These are phyloP conservation scores for Ariolimax columbianus DNA, from an alignment of 2,888 invertebrate species.

Conservation along the genomic window DNA sequence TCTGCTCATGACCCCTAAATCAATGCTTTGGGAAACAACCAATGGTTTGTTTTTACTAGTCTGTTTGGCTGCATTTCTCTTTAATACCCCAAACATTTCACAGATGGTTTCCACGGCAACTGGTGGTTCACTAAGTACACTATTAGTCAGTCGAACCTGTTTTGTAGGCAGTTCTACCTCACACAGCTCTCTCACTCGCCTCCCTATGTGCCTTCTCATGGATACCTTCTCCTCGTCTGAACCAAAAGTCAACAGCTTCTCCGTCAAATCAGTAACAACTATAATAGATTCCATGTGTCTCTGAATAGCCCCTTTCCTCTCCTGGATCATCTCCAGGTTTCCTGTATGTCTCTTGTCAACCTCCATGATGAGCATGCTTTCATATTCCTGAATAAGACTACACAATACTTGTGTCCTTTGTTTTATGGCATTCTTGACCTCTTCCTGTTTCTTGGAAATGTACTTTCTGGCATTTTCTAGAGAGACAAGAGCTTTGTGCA, in stretches of 20 bases:
- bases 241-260: constrained; percentile 69
- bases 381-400: constrained; percentile 67
- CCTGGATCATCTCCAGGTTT: constrained; percentile 57
- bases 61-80: background rate
- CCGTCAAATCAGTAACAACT: constrained; percentile 69
- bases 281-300: constrained; percentile 67
- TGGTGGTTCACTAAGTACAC: constrained; percentile 62
- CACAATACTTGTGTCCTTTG: constrained; percentile 64
- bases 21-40: constrained; percentile 44
- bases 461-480: constrained; percentile 60
- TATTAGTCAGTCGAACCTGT: constrained; percentile 44
- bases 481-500: constrained; percentile 52
- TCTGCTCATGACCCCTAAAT: constrained; percentile 56
- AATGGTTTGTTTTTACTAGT: background rate
- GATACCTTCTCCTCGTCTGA: constrained; percentile 72
- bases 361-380: constrained; percentile 65
- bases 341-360: constrained; percentile 63
- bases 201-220: constrained; percentile 69
- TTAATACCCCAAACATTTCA: constrained; percentile 70
- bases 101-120: constrained; percentile 69
- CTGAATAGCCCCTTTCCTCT: constrained; percentile 60
- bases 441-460: constrained; percentile 60
- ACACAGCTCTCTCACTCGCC: constrained; percentile 68
- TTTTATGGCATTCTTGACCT: constrained; percentile 60
- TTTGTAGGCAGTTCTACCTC: constrained; percentile 62